Conservation (phyloP, 1,140 invertebrate species). For the Cotesia vestalis region DNA sequence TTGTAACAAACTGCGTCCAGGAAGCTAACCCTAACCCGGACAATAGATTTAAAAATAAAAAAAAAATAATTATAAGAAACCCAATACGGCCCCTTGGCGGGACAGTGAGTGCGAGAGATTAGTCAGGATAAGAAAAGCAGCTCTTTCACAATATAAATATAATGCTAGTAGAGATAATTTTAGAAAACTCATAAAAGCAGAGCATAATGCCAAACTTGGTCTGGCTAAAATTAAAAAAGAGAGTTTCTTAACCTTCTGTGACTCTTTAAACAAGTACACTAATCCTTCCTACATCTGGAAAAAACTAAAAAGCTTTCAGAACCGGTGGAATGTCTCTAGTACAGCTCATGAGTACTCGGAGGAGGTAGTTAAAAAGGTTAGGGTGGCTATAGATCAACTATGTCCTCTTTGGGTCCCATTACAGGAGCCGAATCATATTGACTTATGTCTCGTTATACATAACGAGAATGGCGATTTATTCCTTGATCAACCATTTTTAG, state of each 20-base stretch:
- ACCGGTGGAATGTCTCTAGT: neutral
- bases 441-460: no score
- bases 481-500: neutral
- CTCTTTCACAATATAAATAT: slow-evolving; percentile 1
- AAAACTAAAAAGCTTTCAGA: slow-evolving; percentile 28
- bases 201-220: neutral
- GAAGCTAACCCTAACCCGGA: neutral
- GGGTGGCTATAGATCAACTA: neutral
- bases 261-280: neutral
- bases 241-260: slow-evolving; percentile 33
- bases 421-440: neutral
- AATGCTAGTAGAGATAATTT: neutral
- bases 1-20: no score
- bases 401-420: neutral
- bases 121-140: slow-evolving; percentile 8
- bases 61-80: neutral
- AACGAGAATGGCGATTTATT: neutral
- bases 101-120: neutral
- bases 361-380: neutral
- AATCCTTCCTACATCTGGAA: neutral
- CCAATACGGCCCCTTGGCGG: neutral
- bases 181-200: neutral
- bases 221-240: neutral
- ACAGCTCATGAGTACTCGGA: neutral
- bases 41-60: neutral